Evolutionary conservation across 2,888 invertebrate species (phyloP), one percentile per base, ranked within the genome.

Genomic region (Mechanitis mazaeus): DNA sequence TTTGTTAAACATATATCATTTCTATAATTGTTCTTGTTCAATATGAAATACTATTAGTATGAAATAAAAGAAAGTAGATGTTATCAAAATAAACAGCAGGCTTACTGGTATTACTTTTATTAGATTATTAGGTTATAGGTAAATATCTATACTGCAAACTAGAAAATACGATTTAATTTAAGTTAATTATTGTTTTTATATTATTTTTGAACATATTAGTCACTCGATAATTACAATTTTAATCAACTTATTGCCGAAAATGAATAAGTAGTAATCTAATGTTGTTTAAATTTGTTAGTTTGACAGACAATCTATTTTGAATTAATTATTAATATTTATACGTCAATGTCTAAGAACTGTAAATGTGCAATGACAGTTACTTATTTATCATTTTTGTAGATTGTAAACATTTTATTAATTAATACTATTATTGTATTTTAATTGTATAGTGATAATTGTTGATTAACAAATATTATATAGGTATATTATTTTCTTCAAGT

Each of bases 231-330:
- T 31, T 50, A 28, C 6, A 50, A 50, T 50, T 50, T 50, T 50
- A 31, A 50, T 50, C 31, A 31, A 50, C 50, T 50, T 50, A 31
- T 50, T 31, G 50, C 50, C 31, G 31, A 50, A 50, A 50, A 31
- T 11, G 9, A 50, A 50, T 47, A 28, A 47, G 12, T n/a, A n/a
- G 12, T 47, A 47, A n/a, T 5, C 47, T n/a, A 47, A n/a, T 47
- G 50, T 50, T 50, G 50, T 50, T 50, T 50, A 28, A 50, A 50
- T 47, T 47, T 50, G 50, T 50, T 31, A 50, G 11, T 50, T 28
- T 50, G 50, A 50, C 50, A 31, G 5, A 50, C 7, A 50, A 50
- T 50, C 28, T 50, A 7, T 50, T 50, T 28, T 28, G 42, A 42
- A 42, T 42, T 42, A 42, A 7, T 42, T 9, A 42, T 42, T 42